Evolutionary conservation across 1,140 invertebrate genomes (phyloP), one percentile per base, ranked within the genome.

Genomic region (Drosophila murphyi): DNA sequence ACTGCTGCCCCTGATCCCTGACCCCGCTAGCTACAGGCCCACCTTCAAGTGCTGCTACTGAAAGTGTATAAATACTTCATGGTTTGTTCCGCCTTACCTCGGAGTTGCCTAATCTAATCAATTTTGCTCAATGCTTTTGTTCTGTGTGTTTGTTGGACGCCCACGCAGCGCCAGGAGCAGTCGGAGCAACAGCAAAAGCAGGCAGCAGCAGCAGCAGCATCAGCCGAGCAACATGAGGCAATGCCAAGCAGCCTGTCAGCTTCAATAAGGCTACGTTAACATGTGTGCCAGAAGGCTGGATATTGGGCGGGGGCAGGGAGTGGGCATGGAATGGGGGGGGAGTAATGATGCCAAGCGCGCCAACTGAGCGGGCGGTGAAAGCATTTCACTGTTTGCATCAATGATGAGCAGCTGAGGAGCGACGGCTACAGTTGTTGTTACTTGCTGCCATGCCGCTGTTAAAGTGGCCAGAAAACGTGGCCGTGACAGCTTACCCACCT

Each of bases 351-450:
- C 37, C 28, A 45, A 50, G 28, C 31, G 67, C 50, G 39, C 10
- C 39, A 54, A 52, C 51, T 62, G 57, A 71, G 68, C 57, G 32
- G 35, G 37, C 70, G 63, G 80, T 88, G 85, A 88, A 88, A 88
- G 85, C 85, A 88, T 88, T 88, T 88, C 81, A 80, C 85, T 88
- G 85, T 88, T 88, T 88, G 85, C 80, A 89, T 88, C 78, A 89
- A 74, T 81, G 85, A 88, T 89, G 54, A 71, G 72, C 60, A 60
- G 39, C 8, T 28, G 55, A 45, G 51, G 47, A 59, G 47, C 55
- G 2, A 39, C 37, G 2, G 7, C 37, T 10, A 39, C 7, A 31
- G 35, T 29, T n/a, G 12, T 48, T 8, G 29, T 7, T 29, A 29
- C 56, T 35, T n/a, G 64, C 64, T 54, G 45, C 20, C 35, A 47